Evolutionary conservation across 2,888 invertebrate species (phyloP).

Genomic region (Euplagia quadripunctaria): DNA sequence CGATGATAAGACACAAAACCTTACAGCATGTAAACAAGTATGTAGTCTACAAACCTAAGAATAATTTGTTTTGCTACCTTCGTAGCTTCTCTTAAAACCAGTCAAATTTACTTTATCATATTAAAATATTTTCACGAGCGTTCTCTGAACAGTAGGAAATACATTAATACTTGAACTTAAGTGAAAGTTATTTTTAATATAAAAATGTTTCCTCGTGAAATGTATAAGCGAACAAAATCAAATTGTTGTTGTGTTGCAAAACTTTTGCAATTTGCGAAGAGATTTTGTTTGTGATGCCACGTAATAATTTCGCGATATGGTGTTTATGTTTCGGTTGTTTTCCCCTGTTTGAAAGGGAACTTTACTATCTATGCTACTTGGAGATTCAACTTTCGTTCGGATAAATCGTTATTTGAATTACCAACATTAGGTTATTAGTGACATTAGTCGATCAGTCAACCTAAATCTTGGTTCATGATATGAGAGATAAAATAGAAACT

Average conservation of each 20-base stretch:
- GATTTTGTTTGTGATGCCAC: constrained; percentile 24
- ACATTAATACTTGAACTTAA: constrained; percentile 13
- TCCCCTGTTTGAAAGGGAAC: neutral
- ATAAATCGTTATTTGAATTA: neutral
- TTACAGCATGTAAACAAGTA: too few species aligned
- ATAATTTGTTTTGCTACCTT: neutral
- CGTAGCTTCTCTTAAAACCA: neutral
- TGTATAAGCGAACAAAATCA: constrained; percentile 20
- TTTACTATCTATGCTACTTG: neutral
- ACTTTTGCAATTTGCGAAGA: constrained; percentile 44
- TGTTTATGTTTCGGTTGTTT: constrained; percentile 2
- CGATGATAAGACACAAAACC: too few species aligned
- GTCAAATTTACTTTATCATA: neutral
- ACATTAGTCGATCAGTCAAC: neutral
- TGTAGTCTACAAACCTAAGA: too few species aligned
- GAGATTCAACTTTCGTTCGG: neutral
- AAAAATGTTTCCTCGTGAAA: constrained; percentile 24
- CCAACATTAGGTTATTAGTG: neutral
- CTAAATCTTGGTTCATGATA: neutral
- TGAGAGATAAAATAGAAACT: neutral
- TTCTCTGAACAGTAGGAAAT: neutral
- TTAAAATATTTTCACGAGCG: neutral
- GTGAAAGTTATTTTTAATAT: constrained; percentile 30
- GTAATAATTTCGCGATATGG: constrained; percentile 31
- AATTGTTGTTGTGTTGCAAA: neutral